A percentile compares a stretch with the other conserved stretches of the same genome.
Evolutionary conservation across 1,140 invertebrate species (phyloP).

Genomic region (Bombus terrestris): DNA sequence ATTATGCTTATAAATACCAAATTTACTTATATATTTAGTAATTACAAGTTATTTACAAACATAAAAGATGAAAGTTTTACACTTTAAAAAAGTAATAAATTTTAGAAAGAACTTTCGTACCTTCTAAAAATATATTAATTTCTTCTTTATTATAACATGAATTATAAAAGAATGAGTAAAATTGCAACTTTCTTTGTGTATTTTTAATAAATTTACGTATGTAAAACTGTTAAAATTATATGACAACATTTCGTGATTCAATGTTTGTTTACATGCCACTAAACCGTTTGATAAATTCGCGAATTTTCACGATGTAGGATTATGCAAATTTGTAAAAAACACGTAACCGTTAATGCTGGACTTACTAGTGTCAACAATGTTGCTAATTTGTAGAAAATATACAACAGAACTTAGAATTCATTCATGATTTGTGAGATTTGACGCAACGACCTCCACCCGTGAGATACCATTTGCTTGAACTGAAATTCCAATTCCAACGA

Average conservation of each 20-base stretch:
- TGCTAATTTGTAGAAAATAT: slow-evolving; percentile 71
- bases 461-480: slow-evolving; percentile 82
- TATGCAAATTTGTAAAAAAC: slow-evolving; percentile 33
- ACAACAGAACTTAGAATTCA: slow-evolving; percentile 78
- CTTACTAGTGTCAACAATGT: slow-evolving; percentile 73
- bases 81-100: neutral
- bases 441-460: slow-evolving; percentile 81
- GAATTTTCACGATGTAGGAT: slow-evolving; percentile 27
- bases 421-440: slow-evolving; percentile 81
- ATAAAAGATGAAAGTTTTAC: neutral
- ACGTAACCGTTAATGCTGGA: slow-evolving; percentile 37
- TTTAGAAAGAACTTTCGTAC: neutral
- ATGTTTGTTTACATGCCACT: slow-evolving; percentile 82
- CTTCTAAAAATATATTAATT: neutral
- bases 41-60: neutral
- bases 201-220: neutral
- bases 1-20: neutral
- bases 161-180: neutral
- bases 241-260: slow-evolving; percentile 59
- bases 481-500: slow-evolving; percentile 44
- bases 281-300: slow-evolving; percentile 58
- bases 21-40: neutral
- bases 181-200: neutral
- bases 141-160: neutral
- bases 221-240: slow-evolving; percentile 12